Evolutionary conservation across 2,797 vertebrate genomes (phyloP), one percentile per base, ranked within the genome.

Genomic region (Ceyx erithaca): DNA sequence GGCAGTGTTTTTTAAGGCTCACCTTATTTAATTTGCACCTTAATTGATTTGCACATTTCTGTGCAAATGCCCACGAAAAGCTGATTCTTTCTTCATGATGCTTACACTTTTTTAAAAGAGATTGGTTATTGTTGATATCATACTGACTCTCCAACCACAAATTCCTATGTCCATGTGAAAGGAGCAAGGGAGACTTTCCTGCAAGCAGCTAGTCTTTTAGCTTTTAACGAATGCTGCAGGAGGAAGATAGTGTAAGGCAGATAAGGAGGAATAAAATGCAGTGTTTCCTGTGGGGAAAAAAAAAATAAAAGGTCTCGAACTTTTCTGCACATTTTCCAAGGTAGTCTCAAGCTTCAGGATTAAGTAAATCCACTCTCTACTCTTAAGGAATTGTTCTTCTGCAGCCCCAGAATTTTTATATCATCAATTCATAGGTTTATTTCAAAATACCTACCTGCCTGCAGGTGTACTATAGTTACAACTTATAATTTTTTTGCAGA

Each of bases 241-340:
- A 77, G 25, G 41, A 85, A 80, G 62, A 33, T 54, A 62, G 18
- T 9, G 6, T 41, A 40, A 87, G 45, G 62, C 45, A 79, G 61
- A 28, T 63, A 51, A 41, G 63, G 54, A 81, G 57, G 80, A 63
- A 85, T 67, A 45, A 96, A 83, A 93, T 93, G 69, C 84, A 93
- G 80, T 21, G 30, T 86, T 33, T 79, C 51, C 72, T 7, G 7
- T 59, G 69, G 48, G 58, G 6, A 93, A 75, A 86, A 95, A 31
- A 21, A 61, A 95, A 79, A 86, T 94, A 30, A 21, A 30, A 12
- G 4, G 31, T 81, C 95, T 91, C 35, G 80, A 46, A 71, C 77
- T 76, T 68, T 49, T 67, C 64, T 89, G 59, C 45, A 70, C 31
- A 21, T 10, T 80, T 94, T 91, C 64, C 68, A 87, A 67, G 82